Conservation (phyloP, 1,140 invertebrate species). For the Scaptomyza graminum region DNA sequence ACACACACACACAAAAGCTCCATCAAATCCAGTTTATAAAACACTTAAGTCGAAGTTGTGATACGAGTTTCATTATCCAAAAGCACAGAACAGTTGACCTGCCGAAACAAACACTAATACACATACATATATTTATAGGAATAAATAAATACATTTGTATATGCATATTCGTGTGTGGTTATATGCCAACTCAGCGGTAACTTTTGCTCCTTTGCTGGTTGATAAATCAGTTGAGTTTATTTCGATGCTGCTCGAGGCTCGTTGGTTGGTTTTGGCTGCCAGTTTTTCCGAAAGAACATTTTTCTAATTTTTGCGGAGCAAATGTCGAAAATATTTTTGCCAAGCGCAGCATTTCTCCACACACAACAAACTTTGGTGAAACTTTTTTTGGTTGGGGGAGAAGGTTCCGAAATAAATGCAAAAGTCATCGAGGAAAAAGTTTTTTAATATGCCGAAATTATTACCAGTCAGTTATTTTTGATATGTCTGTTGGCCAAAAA, state of each 20-base stretch:
- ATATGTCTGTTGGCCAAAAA: constrained; percentile 62
- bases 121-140: neutral
- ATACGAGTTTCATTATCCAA: constrained; percentile 17
- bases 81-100: neutral
- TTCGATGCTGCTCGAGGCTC: constrained; percentile 32
- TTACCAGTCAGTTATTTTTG: constrained; percentile 81
- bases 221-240: constrained; percentile 77
- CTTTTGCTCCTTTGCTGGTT: constrained; percentile 50
- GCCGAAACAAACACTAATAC: neutral
- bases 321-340: constrained; percentile 62
- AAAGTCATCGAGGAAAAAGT: constrained; percentile 82
- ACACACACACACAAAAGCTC: constrained; percentile 20
- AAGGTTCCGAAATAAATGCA: constrained; percentile 71
- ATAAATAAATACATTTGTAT: neutral
- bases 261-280: constrained; percentile 35
- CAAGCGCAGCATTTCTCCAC: constrained; percentile 49
- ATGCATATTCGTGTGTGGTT: neutral
- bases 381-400: constrained; percentile 21
- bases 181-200: constrained; percentile 61
- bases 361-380: constrained; percentile 38
- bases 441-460: constrained; percentile 83
- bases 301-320: constrained; percentile 70
- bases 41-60: constrained; percentile 15
- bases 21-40: constrained; percentile 72
- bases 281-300: constrained; percentile 60